These are phyloP conservation scores for Noctua janthe DNA, from an alignment of 2,888 invertebrate species.

Conservation along the genomic window DNA sequence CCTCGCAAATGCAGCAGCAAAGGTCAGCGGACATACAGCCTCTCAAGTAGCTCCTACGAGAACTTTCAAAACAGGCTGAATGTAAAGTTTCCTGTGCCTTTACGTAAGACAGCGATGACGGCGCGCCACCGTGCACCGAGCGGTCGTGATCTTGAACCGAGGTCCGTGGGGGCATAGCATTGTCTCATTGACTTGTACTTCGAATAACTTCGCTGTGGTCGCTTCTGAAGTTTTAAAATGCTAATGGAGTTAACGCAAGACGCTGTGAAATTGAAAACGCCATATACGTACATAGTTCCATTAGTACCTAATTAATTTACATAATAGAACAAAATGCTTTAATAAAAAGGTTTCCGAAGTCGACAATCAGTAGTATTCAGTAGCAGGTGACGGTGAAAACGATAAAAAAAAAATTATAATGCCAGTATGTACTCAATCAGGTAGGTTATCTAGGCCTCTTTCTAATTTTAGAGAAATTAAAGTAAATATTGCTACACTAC, in stretches of 20 bases:
- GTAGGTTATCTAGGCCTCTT: not conserved
- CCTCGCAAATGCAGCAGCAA: conserved; percentile 36
- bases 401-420: not conserved
- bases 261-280: not conserved
- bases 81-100: conserved; percentile 63
- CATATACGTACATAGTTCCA: not conserved
- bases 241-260: conserved; percentile 1
- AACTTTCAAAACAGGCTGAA: conserved; percentile 58
- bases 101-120: conserved; percentile 68
- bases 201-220: conserved; percentile 54
- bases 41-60: conserved; percentile 48
- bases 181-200: conserved; percentile 68
- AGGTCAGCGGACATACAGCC: conserved; percentile 43
- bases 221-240: conserved; percentile 19
- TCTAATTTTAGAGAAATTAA: not conserved
- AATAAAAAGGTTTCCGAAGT: not conserved
- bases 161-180: conserved; percentile 61
- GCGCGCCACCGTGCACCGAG: conserved; percentile 61
- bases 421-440: not conserved
- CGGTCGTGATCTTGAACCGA: conserved; percentile 80
- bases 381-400: not conserved
- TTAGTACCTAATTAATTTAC: too few species aligned
- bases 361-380: not conserved
- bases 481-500: not conserved
- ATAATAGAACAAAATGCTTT: not conserved